Evolutionary conservation across 2,888 invertebrate species (phyloP), one percentile per base, ranked within the genome.

Genomic region (Lordiphosa fenestrarum): DNA sequence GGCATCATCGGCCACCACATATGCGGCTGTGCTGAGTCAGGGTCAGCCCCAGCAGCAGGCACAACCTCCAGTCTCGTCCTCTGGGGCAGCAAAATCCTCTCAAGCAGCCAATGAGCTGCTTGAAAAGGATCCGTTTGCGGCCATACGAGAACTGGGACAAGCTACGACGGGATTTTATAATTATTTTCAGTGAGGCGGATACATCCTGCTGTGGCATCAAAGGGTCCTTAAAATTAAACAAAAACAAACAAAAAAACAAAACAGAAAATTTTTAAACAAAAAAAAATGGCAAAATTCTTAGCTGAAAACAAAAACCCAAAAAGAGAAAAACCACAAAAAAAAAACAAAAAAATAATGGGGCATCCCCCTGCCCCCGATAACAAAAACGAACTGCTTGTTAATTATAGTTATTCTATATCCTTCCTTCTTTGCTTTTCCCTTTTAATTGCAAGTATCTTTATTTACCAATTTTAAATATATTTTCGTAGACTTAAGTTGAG

Each of bases 81-180:
- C 54, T 49, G 61, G 53, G 51, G 48, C 69, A 25, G 42, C 57
- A 2, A 74, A 75, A 49, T 50, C 78, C 4, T 59, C 74, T 40
- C 74, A 77, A 40, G 44, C 65, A 23, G 46, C 54, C 37, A 65
- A 59, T 40, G 78, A 84, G 39, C 53, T 66, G 38, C 47, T 87
- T 10, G 90, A 90, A 51, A 89, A 88, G 72, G 91, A 89, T 86
- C 91, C 90, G 12, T 90, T 91, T 82, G 89, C 90, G 44, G 90
- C 90, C 63, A 89, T 91, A 67, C 86, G 91, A 48, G 91, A 91
- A 60, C 81, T 91, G 55, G 91, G 91, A 33, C 90, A 90, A 83
- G 88, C 90, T 75, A 87, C 89, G 66, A 87, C 90, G 66, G 91
- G 91, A 66, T 90, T 91, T 73, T 91, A 91, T 85, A 91, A 92